Evolutionary conservation across 2,888 invertebrate species (phyloP).

Genomic region (Andrena flavipes): DNA sequence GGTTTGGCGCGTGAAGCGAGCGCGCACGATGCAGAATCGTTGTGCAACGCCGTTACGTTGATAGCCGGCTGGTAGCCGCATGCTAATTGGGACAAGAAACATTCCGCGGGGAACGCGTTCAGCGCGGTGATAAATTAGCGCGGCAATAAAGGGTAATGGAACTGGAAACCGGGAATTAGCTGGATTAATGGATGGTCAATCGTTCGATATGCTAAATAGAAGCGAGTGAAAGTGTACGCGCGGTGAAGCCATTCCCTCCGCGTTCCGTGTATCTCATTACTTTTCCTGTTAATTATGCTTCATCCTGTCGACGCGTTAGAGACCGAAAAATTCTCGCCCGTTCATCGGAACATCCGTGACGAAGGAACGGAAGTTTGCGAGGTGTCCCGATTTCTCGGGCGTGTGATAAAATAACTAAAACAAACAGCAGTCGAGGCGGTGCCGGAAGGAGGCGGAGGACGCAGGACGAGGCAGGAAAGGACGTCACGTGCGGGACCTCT

Average conservation of each 20-base stretch:
- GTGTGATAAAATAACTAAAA: conserved; percentile 83
- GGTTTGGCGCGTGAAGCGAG: conserved; percentile 34
- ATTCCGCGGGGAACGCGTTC: conserved; percentile 16
- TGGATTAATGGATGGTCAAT: conserved; percentile 14
- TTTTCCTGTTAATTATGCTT: too few relatives aligned
- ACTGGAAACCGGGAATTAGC: conserved; percentile 37
- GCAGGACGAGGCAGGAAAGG: conserved; percentile 70
- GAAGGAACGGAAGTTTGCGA: conserved; percentile 78
- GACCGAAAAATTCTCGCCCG: conserved; percentile 9
- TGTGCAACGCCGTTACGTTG: conserved; percentile 63
- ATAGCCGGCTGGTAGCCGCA: conserved; percentile 48
- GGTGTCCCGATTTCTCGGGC: conserved; percentile 77
- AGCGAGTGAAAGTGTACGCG: conserved; percentile 4
- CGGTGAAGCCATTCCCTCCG: too few relatives aligned
- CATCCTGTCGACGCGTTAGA: background rate
- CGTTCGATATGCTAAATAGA: conserved; percentile 4
- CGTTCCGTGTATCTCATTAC: too few relatives aligned
- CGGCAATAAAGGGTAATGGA: conserved; percentile 19
- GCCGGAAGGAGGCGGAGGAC: conserved; percentile 62
- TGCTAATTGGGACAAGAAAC: conserved; percentile 62
- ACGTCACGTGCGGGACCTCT: conserved; percentile 77
- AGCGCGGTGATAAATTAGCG: conserved; percentile 22
- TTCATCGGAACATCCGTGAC: conserved; percentile 4
- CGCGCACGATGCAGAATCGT: conserved; percentile 44
- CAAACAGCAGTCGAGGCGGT: conserved; percentile 77